Evolutionary conservation across 2,888 invertebrate genomes (phyloP).

Genomic region (Dryobotodes eremita): DNA sequence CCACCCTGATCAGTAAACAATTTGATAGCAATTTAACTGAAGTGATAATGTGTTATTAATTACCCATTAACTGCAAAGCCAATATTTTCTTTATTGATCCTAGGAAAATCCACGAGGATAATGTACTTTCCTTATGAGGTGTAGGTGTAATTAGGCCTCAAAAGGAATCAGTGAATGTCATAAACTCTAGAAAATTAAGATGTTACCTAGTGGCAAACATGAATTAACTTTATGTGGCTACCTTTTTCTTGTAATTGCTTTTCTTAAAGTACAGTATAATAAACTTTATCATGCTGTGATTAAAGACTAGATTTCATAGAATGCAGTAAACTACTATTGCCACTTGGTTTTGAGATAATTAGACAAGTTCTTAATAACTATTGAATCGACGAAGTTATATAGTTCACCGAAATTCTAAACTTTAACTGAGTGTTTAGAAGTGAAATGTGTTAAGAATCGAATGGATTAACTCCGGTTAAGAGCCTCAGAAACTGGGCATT

Average conservation of each 20-base stretch:
- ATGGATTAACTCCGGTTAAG: not conserved
- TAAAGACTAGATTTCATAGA: not conserved
- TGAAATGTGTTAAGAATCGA: not conserved
- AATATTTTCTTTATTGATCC: not conserved
- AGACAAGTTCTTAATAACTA: not conserved
- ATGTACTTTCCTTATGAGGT: not conserved
- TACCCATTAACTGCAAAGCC: not conserved
- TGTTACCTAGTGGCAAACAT: not conserved
- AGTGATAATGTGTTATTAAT: not conserved
- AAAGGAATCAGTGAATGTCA: not conserved
- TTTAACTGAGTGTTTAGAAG: not conserved
- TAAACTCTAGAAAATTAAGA: not conserved
- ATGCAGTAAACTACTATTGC: not conserved
- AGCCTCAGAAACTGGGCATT: not conserved
- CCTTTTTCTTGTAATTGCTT: not conserved
- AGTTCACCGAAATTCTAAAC: not conserved
- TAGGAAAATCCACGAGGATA: not conserved
- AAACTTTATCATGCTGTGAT: not conserved
- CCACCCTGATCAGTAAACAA: not conserved
- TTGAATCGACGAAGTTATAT: not conserved
- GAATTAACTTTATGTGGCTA: not conserved
- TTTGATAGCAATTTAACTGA: constrained; percentile 5
- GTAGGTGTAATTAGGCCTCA: not conserved
- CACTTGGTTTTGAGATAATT: not conserved
- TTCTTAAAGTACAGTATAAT: not conserved